Percentiles rank a stretch among this genome's conserved stretches.
These are phyloP conservation scores for Aspidiotus destructor DNA, from an alignment of 2,888 invertebrate genomes.

Conservation along the genomic window DNA sequence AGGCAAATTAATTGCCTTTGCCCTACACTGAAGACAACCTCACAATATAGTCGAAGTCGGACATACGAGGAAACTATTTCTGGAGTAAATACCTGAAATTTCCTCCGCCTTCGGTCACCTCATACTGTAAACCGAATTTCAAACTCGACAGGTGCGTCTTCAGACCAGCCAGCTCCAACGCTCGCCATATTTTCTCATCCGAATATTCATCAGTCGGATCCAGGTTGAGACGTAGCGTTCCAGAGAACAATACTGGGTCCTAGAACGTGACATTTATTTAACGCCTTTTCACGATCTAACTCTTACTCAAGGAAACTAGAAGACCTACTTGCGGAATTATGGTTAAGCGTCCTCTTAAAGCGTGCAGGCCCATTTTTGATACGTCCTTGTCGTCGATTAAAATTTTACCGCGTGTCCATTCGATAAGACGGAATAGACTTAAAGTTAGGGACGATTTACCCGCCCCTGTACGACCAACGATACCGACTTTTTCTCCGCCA, in stretches of 20 bases:
- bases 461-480: constrained; percentile 82
- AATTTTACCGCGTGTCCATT: constrained; percentile 70
- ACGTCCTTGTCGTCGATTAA: constrained; percentile 76
- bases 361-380: constrained; percentile 70
- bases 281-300: not conserved
- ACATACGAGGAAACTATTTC: not conserved
- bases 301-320: not conserved
- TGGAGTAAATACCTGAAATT: constrained; percentile 48
- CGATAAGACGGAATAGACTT: constrained; percentile 80
- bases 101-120: constrained; percentile 83
- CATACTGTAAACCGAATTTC: constrained; percentile 65
- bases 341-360: constrained; percentile 56
- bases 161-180: constrained; percentile 81
- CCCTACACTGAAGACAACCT: constrained; percentile 59
- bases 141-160: constrained; percentile 71
- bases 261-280: constrained; percentile 42
- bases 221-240: constrained; percentile 78
- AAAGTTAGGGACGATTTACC: constrained; percentile 86
- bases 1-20: constrained; percentile 82
- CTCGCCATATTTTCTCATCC: constrained; percentile 79
- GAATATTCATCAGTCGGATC: constrained; percentile 74
- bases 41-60: not conserved
- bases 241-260: constrained; percentile 92
- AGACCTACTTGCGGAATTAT: constrained; percentile 45
- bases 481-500: constrained; percentile 79